Evolutionary conservation across 2,113 vertebrate species (phyloP).

Genomic region (Ginglymostoma cirratum): DNA sequence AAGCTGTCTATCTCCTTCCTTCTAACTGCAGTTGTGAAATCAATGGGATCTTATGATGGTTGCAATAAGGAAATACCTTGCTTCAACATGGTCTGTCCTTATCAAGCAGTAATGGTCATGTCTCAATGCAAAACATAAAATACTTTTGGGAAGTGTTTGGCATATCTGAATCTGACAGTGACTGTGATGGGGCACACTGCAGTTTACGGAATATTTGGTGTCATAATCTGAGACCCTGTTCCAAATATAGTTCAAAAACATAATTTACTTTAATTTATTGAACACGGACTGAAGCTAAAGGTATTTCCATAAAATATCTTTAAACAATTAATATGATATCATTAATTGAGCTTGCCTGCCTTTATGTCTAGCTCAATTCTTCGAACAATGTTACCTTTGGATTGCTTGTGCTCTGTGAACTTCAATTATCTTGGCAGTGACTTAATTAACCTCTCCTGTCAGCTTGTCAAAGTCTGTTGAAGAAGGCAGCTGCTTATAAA

Average conservation of each 20-base stretch:
- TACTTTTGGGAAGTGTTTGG: neutral
- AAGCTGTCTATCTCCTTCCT: neutral
- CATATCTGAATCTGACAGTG: neutral
- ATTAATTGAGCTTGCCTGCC: neutral
- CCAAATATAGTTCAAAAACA: neutral
- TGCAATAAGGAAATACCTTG: neutral
- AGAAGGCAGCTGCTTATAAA: constrained; percentile 8
- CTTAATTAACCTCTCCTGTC: constrained; percentile 26
- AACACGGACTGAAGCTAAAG: neutral
- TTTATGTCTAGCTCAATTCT: neutral
- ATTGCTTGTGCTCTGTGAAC: neutral
- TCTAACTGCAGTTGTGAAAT: neutral
- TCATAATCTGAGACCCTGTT: neutral
- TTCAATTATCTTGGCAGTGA: neutral
- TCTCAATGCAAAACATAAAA: neutral
- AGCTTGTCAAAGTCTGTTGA: neutral
- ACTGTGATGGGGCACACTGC: neutral
- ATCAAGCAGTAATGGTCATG: neutral
- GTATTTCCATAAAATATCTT: neutral
- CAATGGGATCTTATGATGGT: neutral
- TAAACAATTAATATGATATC: neutral
- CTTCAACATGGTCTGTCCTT: neutral
- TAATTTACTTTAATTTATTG: neutral
- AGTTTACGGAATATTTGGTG: neutral
- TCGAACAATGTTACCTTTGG: neutral